A percentile compares a stretch with the other conserved stretches of the same genome.
Conservation (phyloP, 2,888 invertebrate species). For the Oscheius sp. region DNA sequence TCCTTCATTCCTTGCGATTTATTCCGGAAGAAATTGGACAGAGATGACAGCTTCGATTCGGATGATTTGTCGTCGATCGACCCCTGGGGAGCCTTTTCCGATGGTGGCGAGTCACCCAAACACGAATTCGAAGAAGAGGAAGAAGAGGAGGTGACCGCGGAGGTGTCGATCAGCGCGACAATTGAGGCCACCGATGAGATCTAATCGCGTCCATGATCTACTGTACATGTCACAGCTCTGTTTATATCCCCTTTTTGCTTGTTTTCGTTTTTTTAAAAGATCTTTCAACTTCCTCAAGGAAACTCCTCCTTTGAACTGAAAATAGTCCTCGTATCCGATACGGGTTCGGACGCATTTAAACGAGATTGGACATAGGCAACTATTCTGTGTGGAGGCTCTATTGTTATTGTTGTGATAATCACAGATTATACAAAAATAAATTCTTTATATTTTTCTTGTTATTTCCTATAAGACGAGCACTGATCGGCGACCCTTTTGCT, state of each 20-base stretch:
- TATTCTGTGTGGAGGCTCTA: too few relatives aligned
- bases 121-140: conserved; percentile 3
- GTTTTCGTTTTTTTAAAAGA: too few relatives aligned
- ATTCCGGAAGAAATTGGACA: neutral
- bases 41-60: neutral
- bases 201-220: neutral
- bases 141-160: neutral
- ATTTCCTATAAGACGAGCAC: too few relatives aligned
- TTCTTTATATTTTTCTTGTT: too few relatives aligned
- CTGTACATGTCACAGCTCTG: neutral
- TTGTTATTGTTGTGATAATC: too few relatives aligned
- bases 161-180: too few relatives aligned
- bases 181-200: neutral
- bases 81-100: neutral
- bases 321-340: neutral
- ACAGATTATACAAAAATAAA: too few relatives aligned
- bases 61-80: neutral
- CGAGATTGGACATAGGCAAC: too few relatives aligned
- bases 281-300: neutral
- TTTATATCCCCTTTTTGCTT: neutral
- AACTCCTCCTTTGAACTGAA: neutral
- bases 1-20: conserved; percentile 6
- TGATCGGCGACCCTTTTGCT: too few relatives aligned
- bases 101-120: conserved; percentile 16
- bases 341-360: too few relatives aligned